Conservation (phyloP, 1,140 invertebrate species). For the Drosophila sproati region DNA sequence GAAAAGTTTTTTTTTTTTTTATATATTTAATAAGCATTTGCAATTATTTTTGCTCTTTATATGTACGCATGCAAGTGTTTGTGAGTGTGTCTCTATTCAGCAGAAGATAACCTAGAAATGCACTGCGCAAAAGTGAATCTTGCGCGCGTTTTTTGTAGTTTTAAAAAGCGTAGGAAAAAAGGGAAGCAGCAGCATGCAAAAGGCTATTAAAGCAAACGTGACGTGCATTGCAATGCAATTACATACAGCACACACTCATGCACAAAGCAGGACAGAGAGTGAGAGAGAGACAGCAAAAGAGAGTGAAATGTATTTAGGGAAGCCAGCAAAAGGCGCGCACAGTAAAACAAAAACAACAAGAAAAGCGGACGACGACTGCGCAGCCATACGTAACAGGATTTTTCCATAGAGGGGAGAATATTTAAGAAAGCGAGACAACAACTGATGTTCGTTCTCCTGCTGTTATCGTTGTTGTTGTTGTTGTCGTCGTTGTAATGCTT, state of each 20-base stretch:
- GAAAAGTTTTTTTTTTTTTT: not conserved
- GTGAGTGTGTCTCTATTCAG: conserved; percentile 27
- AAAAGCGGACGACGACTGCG: conserved; percentile 19
- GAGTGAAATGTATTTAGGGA: conserved; percentile 26
- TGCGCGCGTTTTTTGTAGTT: conserved; percentile 56
- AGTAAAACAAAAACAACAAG: conserved; percentile 42
- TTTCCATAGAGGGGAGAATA: conserved; percentile 34
- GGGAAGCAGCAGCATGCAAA: conserved; percentile 14
- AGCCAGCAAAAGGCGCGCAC: conserved; percentile 69
- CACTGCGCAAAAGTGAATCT: conserved; percentile 25
- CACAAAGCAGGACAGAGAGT: not conserved
- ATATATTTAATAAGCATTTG: conserved; percentile 23
- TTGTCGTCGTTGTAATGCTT: conserved; percentile 4
- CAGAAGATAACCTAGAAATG: conserved; percentile 74
- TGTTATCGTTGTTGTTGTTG: conserved; percentile 15
- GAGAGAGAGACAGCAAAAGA: conserved; percentile 1
- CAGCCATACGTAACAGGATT: conserved; percentile 62
- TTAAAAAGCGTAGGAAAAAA: conserved; percentile 19
- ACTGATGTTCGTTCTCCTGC: conserved; percentile 22
- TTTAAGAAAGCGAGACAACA: conserved; percentile 24
- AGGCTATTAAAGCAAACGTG: conserved; percentile 26
- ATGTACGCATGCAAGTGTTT: not conserved
- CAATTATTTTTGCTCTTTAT: conserved; percentile 9
- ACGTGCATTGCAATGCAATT: conserved; percentile 59
- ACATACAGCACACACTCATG: conserved; percentile 33